Evolutionary conservation across 2,113 vertebrate species (phyloP), one percentile per base, ranked within the genome.

Genomic region (Mugil cephalus): DNA sequence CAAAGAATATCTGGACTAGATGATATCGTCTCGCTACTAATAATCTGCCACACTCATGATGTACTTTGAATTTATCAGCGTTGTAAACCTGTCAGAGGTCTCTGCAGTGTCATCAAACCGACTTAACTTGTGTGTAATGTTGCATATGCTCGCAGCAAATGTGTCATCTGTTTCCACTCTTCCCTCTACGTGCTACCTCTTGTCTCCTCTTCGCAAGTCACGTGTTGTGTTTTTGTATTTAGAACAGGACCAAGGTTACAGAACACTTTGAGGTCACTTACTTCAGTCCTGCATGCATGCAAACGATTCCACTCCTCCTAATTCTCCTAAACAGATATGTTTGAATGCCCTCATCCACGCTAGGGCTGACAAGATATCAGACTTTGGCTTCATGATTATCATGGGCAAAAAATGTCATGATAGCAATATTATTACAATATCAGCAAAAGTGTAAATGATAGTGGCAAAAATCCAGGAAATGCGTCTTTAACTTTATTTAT

Each of bases 211-310:
- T 7, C 14, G 1, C 13, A 50, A 60, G 60, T 50, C 54, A 55
- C 15, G 21, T 15, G 65, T 63, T 45, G 9, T 45, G 50, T 48
- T 63, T 70, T 60, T 62, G 70, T 11, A 42, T n/a, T 36, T 8
- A 42, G 40, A 21, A 59, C 55, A 54, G 6, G 7, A 35, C 69
- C 81, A 81, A 60, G 66, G 70, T 80, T 59, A 43, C 17, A 17
- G 24, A 19, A 42, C 43, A 35, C 53, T 45, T 64, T 34, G 50
- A 17, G 67, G 58, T 69, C 46, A 65, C 21, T 14, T 24, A 30
- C 19, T 1, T 24, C 60, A 43, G 30, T 59, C 45, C 55, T 1
- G 4, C 35, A 47, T 36, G 53, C 47, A 11, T 45, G 45, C 43
- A 45, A n/a, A 30, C 24, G n/a, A 62, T 59, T 11, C 10, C 24